phyloP scores from a whole-genome alignment of 2,113 vertebrate genomes.

The Aythya baeri region DNA sequence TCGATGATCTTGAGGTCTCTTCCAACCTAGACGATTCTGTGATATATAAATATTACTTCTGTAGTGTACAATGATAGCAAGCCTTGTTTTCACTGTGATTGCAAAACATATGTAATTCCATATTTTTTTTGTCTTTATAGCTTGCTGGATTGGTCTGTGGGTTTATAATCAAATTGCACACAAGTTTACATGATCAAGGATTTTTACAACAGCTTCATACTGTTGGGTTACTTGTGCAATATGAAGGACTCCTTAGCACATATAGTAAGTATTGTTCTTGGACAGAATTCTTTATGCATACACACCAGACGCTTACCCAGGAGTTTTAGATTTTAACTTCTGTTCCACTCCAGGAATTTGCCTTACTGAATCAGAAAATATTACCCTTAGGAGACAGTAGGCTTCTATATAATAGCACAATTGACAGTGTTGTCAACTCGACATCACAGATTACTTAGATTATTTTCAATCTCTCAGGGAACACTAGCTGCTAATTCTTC shows the following conservation, averaged over 20 bases:
- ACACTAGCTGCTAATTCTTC: neutral
- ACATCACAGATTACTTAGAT: neutral
- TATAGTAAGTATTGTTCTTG: conserved; percentile 87
- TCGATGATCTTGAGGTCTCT: too few species aligned
- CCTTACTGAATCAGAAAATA: neutral
- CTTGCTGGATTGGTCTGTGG: conserved; percentile 93
- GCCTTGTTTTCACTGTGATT: neutral
- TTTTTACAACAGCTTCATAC: conserved; percentile 93
- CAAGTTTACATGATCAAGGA: conserved; percentile 87
- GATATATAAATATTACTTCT: neutral
- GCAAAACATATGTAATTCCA: neutral
- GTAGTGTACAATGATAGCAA: neutral
- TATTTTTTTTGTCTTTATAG: conserved; percentile 67
- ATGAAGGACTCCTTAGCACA: conserved; percentile 96
- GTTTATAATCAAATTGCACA: conserved; percentile 91
- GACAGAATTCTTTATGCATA: neutral
- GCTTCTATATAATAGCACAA: neutral
- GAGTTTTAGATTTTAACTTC: neutral
- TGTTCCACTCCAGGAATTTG: neutral
- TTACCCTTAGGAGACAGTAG: neutral
- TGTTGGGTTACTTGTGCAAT: conserved; percentile 92
- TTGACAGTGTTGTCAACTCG: neutral
- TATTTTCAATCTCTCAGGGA: neutral
- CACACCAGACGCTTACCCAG: neutral
- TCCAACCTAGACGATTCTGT: too few species aligned